These are phyloP conservation scores for Stegophylla sp. DNA, from an alignment of 2,888 invertebrate species.

Conservation along the genomic window DNA sequence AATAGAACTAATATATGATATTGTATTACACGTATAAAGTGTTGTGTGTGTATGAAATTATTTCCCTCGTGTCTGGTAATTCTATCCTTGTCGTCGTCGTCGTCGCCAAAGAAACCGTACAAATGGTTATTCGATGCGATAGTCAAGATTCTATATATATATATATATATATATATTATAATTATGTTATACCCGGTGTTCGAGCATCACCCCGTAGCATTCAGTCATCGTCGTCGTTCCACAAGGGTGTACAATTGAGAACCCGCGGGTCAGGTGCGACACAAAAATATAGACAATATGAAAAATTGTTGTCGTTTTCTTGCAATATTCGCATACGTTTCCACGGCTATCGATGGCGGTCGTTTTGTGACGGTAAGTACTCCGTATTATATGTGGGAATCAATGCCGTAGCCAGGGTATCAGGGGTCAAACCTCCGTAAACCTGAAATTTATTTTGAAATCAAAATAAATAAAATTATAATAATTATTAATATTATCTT, in stretches of 20 bases:
- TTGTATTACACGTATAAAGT: constrained; percentile 11
- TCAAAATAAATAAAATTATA: too few species aligned
- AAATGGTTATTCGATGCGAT: neutral
- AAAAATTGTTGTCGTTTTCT: neutral
- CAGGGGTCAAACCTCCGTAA: too few species aligned
- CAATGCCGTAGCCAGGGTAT: too few species aligned
- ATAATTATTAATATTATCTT: too few species aligned
- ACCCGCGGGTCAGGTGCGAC: neutral
- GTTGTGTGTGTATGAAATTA: too few species aligned
- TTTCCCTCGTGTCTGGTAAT: too few species aligned
- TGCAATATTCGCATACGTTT: neutral
- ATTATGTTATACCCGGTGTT: too few species aligned
- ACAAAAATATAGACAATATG: neutral
- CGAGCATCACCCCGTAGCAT: too few species aligned
- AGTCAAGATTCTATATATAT: too few species aligned
- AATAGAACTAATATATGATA: constrained; percentile 18
- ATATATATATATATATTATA: too few species aligned
- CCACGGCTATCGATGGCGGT: neutral
- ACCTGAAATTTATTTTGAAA: too few species aligned
- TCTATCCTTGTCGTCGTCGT: neutral
- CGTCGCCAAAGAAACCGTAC: constrained; percentile 15
- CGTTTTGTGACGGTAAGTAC: neutral
- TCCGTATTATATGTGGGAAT: too few species aligned
- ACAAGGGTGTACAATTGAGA: neutral
- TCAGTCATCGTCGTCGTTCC: neutral